A percentile compares a stretch with the other conserved stretches of the same genome.
These are phyloP conservation scores for Prionailurus bengalensis DNA, from an alignment of 2,113 vertebrate genomes.

Conservation along the genomic window DNA sequence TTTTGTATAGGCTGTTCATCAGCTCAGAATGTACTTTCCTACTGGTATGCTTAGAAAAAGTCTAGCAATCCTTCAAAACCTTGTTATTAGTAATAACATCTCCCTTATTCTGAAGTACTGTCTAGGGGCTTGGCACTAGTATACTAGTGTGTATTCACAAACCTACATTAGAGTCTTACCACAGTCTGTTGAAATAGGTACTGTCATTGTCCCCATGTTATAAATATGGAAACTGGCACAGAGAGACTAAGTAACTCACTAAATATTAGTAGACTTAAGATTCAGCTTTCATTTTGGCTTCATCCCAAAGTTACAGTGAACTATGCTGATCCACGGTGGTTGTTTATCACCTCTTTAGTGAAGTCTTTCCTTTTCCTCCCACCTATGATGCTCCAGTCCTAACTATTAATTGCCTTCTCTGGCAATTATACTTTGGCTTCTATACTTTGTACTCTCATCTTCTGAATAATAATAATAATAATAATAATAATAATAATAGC, in stretches of 20 bases:
- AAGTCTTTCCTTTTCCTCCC: background rate
- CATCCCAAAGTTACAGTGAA: background rate
- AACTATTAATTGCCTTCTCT: background rate
- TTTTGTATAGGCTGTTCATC: background rate
- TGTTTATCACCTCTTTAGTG: background rate
- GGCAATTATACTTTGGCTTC: background rate
- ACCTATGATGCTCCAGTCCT: fast-evolving
- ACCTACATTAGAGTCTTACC: background rate
- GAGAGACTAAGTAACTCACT: background rate
- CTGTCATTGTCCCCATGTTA: background rate
- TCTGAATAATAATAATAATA: background rate
- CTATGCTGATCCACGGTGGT: background rate
- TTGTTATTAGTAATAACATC: background rate
- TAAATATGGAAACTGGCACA: background rate
- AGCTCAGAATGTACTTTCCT: background rate
- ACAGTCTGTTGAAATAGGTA: background rate
- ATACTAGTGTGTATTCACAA: background rate
- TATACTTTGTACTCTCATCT: background rate
- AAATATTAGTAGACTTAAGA: background rate
- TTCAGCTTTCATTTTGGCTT: background rate
- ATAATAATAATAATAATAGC: background rate
- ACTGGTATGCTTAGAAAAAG: background rate
- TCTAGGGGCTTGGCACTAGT: background rate
- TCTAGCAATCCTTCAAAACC: background rate
- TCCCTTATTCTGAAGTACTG: background rate